Percentiles rank a stretch among this genome's conserved stretches.
phyloP scores from a whole-genome alignment of 2,113 vertebrate species.

The Etheostoma cragini region DNA sequence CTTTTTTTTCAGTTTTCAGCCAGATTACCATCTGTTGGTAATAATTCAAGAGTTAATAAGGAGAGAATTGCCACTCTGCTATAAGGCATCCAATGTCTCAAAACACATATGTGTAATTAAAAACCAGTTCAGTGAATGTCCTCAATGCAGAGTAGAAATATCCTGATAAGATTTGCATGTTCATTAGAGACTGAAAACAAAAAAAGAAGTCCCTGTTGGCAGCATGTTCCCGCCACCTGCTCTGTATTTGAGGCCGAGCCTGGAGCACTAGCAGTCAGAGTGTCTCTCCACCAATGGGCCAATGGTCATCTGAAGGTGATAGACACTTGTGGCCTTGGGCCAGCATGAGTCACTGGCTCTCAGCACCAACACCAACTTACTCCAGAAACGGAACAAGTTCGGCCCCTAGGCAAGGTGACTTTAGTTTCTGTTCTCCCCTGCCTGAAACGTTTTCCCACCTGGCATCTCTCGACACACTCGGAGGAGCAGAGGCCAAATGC shows the following conservation, averaged over 20 bases:
- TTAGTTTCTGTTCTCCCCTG: slow-evolving; percentile 18
- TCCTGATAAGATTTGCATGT: slow-evolving; percentile 43
- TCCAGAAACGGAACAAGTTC: slow-evolving; percentile 57
- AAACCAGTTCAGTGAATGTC: slow-evolving; percentile 21
- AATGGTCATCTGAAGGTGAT: slow-evolving; percentile 75
- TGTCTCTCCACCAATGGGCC: slow-evolving; percentile 61
- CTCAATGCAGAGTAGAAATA: slow-evolving; percentile 16
- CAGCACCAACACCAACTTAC: slow-evolving; percentile 30
- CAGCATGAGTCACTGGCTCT: slow-evolving; percentile 69
- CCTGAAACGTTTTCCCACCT: slow-evolving; percentile 64
- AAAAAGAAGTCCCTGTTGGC: slow-evolving; percentile 59
- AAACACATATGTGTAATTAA: slow-evolving; percentile 38
- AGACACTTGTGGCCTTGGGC: slow-evolving; percentile 73
- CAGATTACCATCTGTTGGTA: slow-evolving; percentile 3
- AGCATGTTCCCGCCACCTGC: slow-evolving; percentile 63
- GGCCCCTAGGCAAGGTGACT: slow-evolving; percentile 76
- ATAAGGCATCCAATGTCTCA: slow-evolving; percentile 17
- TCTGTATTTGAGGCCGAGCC: slow-evolving; percentile 47
- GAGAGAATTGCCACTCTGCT: neutral
- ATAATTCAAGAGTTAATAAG: slow-evolving; percentile 33
- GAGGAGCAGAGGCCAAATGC: slow-evolving; percentile 30
- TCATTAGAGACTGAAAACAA: slow-evolving; percentile 44
- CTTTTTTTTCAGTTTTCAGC: neutral
- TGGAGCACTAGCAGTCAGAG: slow-evolving; percentile 60
- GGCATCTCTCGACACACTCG: slow-evolving; percentile 33